These are phyloP conservation scores for Apamea monoglypha DNA, from an alignment of 2,888 invertebrate genomes.

Conservation along the genomic window DNA sequence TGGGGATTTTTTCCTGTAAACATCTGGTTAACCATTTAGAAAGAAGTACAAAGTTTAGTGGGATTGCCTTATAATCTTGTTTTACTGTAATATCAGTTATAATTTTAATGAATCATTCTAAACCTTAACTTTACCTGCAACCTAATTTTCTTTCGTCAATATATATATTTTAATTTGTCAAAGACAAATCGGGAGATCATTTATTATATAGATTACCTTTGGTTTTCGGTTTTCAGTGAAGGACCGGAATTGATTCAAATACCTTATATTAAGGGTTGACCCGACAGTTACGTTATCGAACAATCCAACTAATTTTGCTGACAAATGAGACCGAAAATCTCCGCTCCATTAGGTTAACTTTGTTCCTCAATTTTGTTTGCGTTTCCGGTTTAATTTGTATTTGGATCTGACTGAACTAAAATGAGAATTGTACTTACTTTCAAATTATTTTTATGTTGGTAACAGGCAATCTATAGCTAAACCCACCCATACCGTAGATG, in stretches of 20 bases:
- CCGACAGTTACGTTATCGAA: slow-evolving; percentile 11
- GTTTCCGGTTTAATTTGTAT: slow-evolving; percentile 4
- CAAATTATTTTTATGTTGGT: background rate
- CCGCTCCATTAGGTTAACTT: no score
- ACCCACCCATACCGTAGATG: no score
- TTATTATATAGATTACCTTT: slow-evolving; percentile 23
- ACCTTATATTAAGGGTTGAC: slow-evolving; percentile 15
- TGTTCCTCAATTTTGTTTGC: background rate
- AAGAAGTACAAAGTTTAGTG: background rate
- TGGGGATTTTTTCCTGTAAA: background rate
- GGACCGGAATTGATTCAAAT: slow-evolving; percentile 16
- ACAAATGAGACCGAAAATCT: slow-evolving; percentile 21
- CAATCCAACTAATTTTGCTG: slow-evolving; percentile 35
- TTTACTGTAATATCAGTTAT: background rate
- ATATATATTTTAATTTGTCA: background rate
- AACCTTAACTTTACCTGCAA: background rate
- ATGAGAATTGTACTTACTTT: background rate
- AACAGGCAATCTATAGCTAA: background rate
- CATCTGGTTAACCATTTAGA: background rate
- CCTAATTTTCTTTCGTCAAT: background rate
- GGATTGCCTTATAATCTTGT: background rate
- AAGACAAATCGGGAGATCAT: slow-evolving; percentile 21
- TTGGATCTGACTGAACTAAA: background rate
- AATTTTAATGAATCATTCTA: background rate
- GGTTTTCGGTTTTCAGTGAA: slow-evolving; percentile 30